Percentiles rank a stretch among this genome's conserved stretches.
phyloP scores from a whole-genome alignment of 2,113 vertebrate species.

The Osmerus mordax region DNA sequence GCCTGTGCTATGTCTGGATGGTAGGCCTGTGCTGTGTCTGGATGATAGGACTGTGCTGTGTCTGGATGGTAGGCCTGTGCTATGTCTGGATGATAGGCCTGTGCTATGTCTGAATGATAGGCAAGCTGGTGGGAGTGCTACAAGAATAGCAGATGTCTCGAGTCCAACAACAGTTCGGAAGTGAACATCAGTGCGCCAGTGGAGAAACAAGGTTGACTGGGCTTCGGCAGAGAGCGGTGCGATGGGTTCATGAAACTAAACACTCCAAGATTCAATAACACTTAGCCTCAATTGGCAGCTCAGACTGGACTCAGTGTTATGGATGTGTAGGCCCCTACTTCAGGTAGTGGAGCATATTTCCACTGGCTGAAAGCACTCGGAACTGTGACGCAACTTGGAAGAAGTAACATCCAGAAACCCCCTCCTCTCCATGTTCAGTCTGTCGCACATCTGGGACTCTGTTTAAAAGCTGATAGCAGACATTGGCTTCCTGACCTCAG shows the following conservation, averaged over 20 bases:
- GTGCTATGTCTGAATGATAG: neutral
- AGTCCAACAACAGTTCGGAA: neutral
- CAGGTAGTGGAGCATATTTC: slow-evolving; percentile 36
- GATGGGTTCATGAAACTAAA: slow-evolving; percentile 35
- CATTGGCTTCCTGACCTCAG: slow-evolving; percentile 60
- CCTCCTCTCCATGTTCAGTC: slow-evolving; percentile 55
- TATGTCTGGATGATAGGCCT: neutral
- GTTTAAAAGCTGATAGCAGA: slow-evolving; percentile 50
- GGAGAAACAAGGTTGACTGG: slow-evolving; percentile 27
- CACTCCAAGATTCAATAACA: slow-evolving; percentile 31
- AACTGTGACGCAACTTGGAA: slow-evolving; percentile 52
- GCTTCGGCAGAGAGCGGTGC: slow-evolving; percentile 34
- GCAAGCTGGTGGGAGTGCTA: slow-evolving; percentile 6
- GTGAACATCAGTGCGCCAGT: slow-evolving; percentile 2
- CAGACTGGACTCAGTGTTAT: slow-evolving; percentile 48
- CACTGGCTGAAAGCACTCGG: slow-evolving; percentile 49
- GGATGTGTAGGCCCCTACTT: slow-evolving; percentile 39
- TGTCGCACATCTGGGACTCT: slow-evolving; percentile 61
- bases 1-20: neutral
- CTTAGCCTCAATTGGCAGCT: slow-evolving; percentile 40
- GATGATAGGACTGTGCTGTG: neutral
- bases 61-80: neutral
- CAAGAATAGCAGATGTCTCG: neutral
- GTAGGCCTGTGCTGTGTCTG: slow-evolving; percentile 12
- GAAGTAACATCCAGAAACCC: slow-evolving; percentile 62